Percentiles rank a stretch among this genome's conserved stretches.
Evolutionary conservation across 2,113 vertebrate species (phyloP).

Genomic region (Periophthalmodon schlosseri): DNA sequence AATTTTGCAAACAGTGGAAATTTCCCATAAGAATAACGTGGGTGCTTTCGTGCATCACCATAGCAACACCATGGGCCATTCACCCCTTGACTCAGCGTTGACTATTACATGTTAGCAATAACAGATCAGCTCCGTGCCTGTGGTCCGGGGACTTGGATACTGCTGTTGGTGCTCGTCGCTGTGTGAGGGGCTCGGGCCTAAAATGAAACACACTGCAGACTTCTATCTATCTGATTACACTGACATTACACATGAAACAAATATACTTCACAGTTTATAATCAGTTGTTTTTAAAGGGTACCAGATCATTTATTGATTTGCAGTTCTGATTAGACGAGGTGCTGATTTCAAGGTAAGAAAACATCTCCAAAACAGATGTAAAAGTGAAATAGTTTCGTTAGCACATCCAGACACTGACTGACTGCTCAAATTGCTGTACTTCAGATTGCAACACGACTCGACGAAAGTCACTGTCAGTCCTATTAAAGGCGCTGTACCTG

Average conservation of each 20-base stretch:
- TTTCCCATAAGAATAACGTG: too few species aligned
- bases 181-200: background rate
- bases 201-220: slow-evolving; percentile 10
- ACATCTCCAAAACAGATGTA: slow-evolving; percentile 3
- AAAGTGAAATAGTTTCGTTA: background rate
- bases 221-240: slow-evolving; percentile 25
- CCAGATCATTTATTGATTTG: slow-evolving; percentile 31
- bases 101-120: too few species aligned
- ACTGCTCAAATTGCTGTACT: background rate
- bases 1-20: too few species aligned
- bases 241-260: slow-evolving; percentile 12
- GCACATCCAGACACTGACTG: background rate
- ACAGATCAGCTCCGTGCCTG: too few species aligned
- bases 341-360: slow-evolving; percentile 20
- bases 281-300: slow-evolving; percentile 16
- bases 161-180: too few species aligned
- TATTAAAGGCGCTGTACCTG: too few species aligned
- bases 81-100: too few species aligned
- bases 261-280: slow-evolving; percentile 23
- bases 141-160: too few species aligned
- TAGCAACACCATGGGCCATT: too few species aligned
- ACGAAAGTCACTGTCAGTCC: too few species aligned
- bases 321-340: slow-evolving; percentile 32
- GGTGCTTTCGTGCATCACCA: too few species aligned
- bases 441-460: too few species aligned